Conservation (phyloP, 2,797 vertebrate genomes). For the Anniella stebbinsi region DNA sequence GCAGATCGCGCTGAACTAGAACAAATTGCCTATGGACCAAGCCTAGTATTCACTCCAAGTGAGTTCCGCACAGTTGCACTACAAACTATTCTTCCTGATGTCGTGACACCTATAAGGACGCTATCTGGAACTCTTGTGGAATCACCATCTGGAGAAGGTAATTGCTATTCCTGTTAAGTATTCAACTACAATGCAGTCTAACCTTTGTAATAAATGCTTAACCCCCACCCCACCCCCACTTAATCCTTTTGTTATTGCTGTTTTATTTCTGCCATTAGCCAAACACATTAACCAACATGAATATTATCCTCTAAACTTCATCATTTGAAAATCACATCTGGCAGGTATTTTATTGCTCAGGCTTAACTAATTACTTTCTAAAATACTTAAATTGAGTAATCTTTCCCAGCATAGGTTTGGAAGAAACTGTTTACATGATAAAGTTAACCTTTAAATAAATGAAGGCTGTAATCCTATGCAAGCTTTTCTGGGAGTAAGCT, state of each 20-base stretch:
- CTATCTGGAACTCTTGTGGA: constrained; percentile 81
- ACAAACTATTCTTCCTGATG: constrained; percentile 71
- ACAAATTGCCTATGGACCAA: constrained; percentile 83
- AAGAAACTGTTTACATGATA: background rate
- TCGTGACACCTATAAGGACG: constrained; percentile 85
- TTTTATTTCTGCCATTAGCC: constrained; percentile 13
- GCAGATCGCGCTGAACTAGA: constrained; percentile 83
- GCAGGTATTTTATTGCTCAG: background rate
- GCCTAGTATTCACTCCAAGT: constrained; percentile 76
- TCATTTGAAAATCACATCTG: background rate
- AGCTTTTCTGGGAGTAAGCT: background rate
- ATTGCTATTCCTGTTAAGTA: constrained; percentile 9
- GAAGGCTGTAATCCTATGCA: background rate
- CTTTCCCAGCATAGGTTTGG: background rate
- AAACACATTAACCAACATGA: background rate
- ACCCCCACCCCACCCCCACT: background rate
- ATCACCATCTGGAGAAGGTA: constrained; percentile 83
- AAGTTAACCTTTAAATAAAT: background rate
- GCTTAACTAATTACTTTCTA: background rate
- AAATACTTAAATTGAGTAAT: background rate
- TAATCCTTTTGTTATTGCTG: background rate
- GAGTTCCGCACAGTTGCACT: constrained; percentile 75
- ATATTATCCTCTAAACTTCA: background rate
- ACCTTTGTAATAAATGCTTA: background rate
- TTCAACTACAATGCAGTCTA: background rate